Base-by-base conservation (phyloP, 2,113 vertebrate species). In the Pogonocichla stellata region DNA sequence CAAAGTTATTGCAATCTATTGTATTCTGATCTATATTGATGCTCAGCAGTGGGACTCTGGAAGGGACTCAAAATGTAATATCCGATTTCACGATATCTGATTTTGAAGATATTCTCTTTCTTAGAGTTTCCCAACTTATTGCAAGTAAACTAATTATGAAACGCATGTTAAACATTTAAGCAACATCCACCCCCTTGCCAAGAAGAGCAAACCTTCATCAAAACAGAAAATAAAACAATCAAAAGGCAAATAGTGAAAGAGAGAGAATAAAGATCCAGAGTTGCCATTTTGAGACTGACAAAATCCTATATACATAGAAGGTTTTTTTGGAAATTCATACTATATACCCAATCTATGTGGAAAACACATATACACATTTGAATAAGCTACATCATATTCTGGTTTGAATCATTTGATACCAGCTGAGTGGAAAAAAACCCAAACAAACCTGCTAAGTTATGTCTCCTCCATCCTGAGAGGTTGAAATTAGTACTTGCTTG, bases 101-200 rank as follows among this genome's bases (percentile, higher is more conserved):
- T 70, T 66, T 74, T 85, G 71, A 84, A 71, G 4, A 9, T 4
- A 10, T 57, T 43, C 7, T 54, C 6, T 8, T 58, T 50, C 42
- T 66, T 66, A n/a, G 25, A 48, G 4, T 42, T 89, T 65, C 15
- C 15, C 3, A 72, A 22, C 15, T 50, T 51, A 60, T 8, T 74
- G 3, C 5, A 58, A 67, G 8, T n/a, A 79, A 71, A 71, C 2
- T 22, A 51, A 34, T 38, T 29, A 61, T 31, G 7, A 88, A 73
- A 60, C 0, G 0, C 38, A 60, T 56, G 3, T 16, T 61, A 78
- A 74, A 43, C 6, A 22, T 7, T 1, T 20, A 62, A 43, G 3
- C 47, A 45, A 10, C 13, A 43, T 4, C 19, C 7, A 9, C 2
- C 14, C 3, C 16, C 25, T 18, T 0, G 0, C 8, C 15, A 40